Base-by-base conservation (phyloP, 1,140 invertebrate species). In the Hyles euphorbiae region DNA sequence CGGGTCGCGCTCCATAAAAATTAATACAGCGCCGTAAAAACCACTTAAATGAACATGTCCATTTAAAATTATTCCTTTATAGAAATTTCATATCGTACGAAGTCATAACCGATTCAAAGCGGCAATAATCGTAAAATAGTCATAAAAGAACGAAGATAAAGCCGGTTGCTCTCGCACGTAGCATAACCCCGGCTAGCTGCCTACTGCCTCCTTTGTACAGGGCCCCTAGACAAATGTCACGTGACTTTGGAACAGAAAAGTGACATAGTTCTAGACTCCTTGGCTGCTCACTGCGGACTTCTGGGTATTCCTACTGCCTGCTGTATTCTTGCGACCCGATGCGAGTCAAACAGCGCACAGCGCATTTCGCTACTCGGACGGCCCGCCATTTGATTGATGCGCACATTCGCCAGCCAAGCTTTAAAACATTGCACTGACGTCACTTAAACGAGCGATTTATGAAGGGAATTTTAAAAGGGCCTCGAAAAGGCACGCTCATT, bases 71-170 rank as follows among this genome's bases (percentile, higher is more conserved):
- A 81, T 81, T 75, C 74, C 70, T 83, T 74, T 84, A 81, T 81
- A 87, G 81, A 85, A 87, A 80, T 81, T 83, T 87, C 78, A 87
- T 86, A 85, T 85, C 84, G 71, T 74, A 76, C 68, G 68, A 73
- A 78, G 78, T 83, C 80, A 85, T 85, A 80, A 84, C 78, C 83
- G 71, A 82, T 86, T 84, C 81, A 72, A 72, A 82, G 76, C 67
- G 74, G 83, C 76, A 72, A 87, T 87, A 84, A 86, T 82, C 81
- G 81, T 87, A 87, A 86, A 87, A 86, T 70, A 79, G 70, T 81
- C 76, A 70, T 87, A 87, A 87, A 87, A 80, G 63, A 68, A 71
- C 63, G 64, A 56, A 84, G 83, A 87, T 87, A 85, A 83, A 79
- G 73, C 57, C 67, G 75, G 69, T 70, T 73, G 71, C 74, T 74